Conservation (phyloP, 1,140 invertebrate species). For the Theocolax elegans region DNA sequence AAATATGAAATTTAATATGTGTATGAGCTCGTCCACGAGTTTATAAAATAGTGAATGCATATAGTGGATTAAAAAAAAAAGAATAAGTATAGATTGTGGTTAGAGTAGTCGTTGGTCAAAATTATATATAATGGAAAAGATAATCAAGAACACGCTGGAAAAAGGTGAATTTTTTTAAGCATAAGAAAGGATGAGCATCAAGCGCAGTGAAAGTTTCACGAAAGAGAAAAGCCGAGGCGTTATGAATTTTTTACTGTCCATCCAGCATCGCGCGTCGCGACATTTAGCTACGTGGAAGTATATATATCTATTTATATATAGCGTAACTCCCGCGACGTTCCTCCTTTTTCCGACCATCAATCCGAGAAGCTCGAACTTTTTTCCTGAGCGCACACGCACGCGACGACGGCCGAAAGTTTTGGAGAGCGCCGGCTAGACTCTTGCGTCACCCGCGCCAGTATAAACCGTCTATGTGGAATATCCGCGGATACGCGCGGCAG, state of each 20-base stretch:
- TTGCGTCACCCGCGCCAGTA: not conserved
- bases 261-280: conserved; percentile 7
- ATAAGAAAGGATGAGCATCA: too few relatives aligned
- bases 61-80: too few relatives aligned
- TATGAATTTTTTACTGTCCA: conserved; percentile 35
- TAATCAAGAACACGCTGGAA: too few relatives aligned
- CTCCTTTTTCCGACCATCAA: conserved; percentile 25
- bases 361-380: conserved; percentile 10
- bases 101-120: too few relatives aligned
- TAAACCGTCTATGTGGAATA: conserved; percentile 11
- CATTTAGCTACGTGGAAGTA: conserved; percentile 5
- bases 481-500: not conserved
- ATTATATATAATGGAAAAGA: too few relatives aligned
- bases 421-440: not conserved
- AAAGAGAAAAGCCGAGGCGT: conserved; percentile 24
- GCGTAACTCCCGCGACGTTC: not conserved
- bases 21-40: too few relatives aligned
- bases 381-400: not conserved
- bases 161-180: too few relatives aligned
- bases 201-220: conserved; percentile 24
- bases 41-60: too few relatives aligned
- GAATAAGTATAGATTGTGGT: too few relatives aligned
- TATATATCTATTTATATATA: too few relatives aligned
- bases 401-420: conserved; percentile 9
- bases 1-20: too few relatives aligned